These are phyloP conservation scores for Drepana arcuata DNA, from an alignment of 1,140 invertebrate genomes.

Conservation along the genomic window DNA sequence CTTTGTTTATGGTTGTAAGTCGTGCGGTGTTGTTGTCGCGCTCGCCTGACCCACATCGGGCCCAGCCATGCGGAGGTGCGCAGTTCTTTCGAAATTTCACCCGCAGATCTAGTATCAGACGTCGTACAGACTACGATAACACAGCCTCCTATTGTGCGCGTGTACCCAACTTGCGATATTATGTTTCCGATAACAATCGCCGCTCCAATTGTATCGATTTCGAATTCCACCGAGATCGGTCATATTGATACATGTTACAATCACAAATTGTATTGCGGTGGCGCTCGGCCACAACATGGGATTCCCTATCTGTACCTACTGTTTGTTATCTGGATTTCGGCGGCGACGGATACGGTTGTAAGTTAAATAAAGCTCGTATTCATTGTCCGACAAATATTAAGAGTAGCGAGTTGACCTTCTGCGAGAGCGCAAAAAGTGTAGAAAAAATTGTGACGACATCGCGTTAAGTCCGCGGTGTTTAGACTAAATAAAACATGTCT, in stretches of 20 bases:
- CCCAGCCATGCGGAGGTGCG: slow-evolving; percentile 10
- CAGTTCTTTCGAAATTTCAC: slow-evolving; percentile 27
- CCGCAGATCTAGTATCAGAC: slow-evolving; percentile 10
- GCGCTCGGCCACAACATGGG: slow-evolving; percentile 17
- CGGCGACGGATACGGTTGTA: slow-evolving; percentile 9
- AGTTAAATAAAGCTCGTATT: slow-evolving; percentile 10
- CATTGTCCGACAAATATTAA: slow-evolving; percentile 2
- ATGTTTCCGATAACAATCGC: slow-evolving; percentile 25
- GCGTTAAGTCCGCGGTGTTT: slow-evolving; percentile 6
- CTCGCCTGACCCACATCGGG: slow-evolving; percentile 30
- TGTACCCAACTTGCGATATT: slow-evolving; percentile 15
- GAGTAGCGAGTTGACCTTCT: slow-evolving; percentile 13
- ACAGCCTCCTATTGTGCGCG: slow-evolving; percentile 20
- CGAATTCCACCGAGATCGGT: slow-evolving; percentile 11
- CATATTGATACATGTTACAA: slow-evolving; percentile 7
- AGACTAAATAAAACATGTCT: slow-evolving; percentile 14
- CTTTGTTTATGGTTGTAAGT: slow-evolving; percentile 20
- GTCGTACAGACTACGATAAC: slow-evolving; percentile 20
- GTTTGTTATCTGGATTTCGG: slow-evolving; percentile 28
- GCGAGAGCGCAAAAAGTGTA: slow-evolving; percentile 11
- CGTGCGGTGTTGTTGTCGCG: too few relatives aligned
- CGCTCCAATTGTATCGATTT: slow-evolving; percentile 22
- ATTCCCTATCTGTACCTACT: too few relatives aligned
- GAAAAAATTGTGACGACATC: slow-evolving; percentile 9
- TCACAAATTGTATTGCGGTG: slow-evolving; percentile 3